Evolutionary conservation across 2,888 invertebrate genomes (phyloP), one percentile per base, ranked within the genome.

Genomic region (Strigamia maritima): DNA sequence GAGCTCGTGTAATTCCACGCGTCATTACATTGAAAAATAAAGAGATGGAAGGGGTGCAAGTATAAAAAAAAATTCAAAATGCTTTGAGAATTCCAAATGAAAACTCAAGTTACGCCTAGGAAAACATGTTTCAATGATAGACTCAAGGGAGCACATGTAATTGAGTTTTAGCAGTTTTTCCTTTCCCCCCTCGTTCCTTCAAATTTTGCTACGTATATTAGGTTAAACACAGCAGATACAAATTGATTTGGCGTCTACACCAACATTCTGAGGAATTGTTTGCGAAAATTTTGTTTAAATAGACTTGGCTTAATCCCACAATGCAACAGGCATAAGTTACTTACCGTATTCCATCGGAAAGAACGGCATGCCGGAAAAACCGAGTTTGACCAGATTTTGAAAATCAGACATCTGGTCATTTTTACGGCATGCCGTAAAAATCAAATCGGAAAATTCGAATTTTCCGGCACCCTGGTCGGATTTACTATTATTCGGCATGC

Each of bases 61-160:
- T 6, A 35, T 12, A 54, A 28, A 70, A 70, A 70, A 70, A 70
- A 70, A 70, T 70, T 70, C 70, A 70, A 70, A 70, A 70, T 70
- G 70, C 70, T 70, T 70, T 70, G 70, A 70, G 70, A 70, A 70
- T 70, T 70, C 70, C 26, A 70, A 70, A 70, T 70, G 70, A 70
- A 70, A 70, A 70, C 70, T 70, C 70, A 70, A 70, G 70, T 70
- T 70, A 70, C 70, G 70, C 70, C 70, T 70, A 70, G 70, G 70
- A 70, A 70, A 70, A 70, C 70, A 70, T 70, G 70, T 70, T 70
- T 70, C 70, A 70, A 70, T 70, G 70, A 70, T 70, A 70, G 70
- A 70, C 70, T 70, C 70, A 70, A 70, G 70, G 70, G 70, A 70
- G 70, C 70, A 70, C 70, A 70, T 70, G 70, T 70, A 70, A 70